Base-by-base conservation (phyloP, 2,113 vertebrate genomes). In the Vulpes vulpes region DNA sequence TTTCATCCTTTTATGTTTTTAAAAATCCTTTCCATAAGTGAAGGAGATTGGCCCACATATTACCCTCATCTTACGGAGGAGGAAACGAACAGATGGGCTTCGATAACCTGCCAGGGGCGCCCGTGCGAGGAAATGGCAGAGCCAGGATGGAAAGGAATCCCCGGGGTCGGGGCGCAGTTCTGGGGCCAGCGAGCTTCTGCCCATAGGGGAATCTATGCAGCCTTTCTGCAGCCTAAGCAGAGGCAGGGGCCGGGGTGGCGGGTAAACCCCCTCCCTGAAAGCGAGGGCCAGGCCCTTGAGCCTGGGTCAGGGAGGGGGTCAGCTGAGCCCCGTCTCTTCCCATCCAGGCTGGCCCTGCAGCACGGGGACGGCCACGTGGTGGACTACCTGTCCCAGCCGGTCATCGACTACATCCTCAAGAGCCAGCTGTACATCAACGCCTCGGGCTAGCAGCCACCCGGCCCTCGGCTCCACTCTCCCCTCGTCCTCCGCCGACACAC, bases 341-440 rank as follows among this genome's bases (percentile, higher is more conserved):
- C 53, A 3, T 73, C 35, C 98, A 99, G 99, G 99, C 98, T 99
- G 99, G 99, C 99, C 92, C 99, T 99, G 98, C 99, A 99, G 99
- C 99, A 99, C 0, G 99, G 99, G 1, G 99, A 99, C 0, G 99
- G 99, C 74, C 99, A 99, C 0, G 99, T 99, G 0, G 99, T 99
- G 99, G 99, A 99, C 97, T 99, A 99, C 98, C 99, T 99, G 98
- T 99, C 98, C 93, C 99, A 99, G 98, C 99, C 99, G 0, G 99
- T 99, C 98, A 99, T 99, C 14, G 99, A 99, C 99, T 99, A 99
- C 99, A 99, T 99, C 98, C 99, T 99, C 98, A 99, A 99, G 99
- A 99, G 99, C 97, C 99, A 99, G 98, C 99, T 99, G 67, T 99
- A 99, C 99, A 99, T 99, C 99, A 99, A 99, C 0, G 98, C 99